Evolutionary conservation across 2,113 vertebrate species (phyloP).

Genomic region (Patagioenas fasciata): DNA sequence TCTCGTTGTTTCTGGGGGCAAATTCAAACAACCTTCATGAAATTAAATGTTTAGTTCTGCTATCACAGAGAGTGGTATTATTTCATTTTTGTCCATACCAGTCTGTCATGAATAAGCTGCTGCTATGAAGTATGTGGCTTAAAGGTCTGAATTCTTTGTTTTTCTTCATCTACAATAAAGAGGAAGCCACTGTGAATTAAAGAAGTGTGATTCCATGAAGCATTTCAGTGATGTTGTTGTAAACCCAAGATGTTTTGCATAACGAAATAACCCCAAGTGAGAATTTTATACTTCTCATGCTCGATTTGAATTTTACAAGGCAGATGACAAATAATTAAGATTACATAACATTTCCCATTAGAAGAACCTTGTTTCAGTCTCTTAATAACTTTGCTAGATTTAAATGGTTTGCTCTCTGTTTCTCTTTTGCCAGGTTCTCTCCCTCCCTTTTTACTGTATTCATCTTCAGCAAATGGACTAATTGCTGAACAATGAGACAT

Average conservation of each 20-base stretch:
- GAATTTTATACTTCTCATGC: constrained; percentile 11
- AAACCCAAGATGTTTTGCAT: constrained; percentile 31
- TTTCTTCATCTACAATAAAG: background rate
- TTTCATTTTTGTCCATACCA: background rate
- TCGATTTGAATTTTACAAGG: constrained; percentile 41
- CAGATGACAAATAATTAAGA: constrained; percentile 23
- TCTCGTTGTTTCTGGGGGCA: background rate
- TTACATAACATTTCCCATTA: background rate
- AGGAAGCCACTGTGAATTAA: background rate
- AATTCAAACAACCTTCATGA: background rate
- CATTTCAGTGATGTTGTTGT: background rate
- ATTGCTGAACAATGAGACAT: background rate
- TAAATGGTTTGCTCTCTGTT: background rate
- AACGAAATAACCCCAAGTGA: constrained; percentile 29
- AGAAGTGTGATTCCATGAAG: background rate
- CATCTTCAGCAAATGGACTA: background rate
- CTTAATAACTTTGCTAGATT: background rate
- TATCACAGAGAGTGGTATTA: background rate
- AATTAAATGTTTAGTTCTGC: background rate
- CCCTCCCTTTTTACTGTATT: background rate
- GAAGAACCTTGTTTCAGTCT: background rate
- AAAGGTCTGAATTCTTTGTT: background rate
- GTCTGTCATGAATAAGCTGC: background rate
- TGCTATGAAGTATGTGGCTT: background rate
- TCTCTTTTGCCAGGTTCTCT: background rate